These are phyloP conservation scores for Loripinus fragilis DNA, from an alignment of 2,888 invertebrate species.

Conservation along the genomic window DNA sequence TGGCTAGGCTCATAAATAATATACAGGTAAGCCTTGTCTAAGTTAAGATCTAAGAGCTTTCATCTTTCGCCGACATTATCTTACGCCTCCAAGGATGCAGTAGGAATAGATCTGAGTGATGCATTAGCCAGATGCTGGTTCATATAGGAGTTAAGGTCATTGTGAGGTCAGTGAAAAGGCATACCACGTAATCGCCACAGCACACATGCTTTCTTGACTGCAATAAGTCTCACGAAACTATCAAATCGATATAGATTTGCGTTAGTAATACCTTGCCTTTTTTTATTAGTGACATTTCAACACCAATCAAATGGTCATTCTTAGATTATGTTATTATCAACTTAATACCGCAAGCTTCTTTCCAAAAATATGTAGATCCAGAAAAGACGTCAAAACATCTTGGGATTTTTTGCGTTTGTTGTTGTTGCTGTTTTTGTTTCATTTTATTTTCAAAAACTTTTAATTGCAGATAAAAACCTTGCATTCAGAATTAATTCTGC, in stretches of 20 bases:
- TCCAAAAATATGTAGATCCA: too few relatives aligned
- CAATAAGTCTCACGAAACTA: not conserved
- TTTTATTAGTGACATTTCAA: too few relatives aligned
- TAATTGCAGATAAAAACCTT: too few relatives aligned
- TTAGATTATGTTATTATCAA: too few relatives aligned
- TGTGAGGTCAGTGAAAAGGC: conserved; percentile 46
- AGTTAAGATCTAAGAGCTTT: conserved; percentile 18
- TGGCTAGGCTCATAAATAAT: not conserved
- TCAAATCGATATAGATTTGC: not conserved
- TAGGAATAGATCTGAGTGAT: conserved; percentile 11
- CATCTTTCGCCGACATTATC: not conserved
- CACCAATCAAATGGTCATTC: too few relatives aligned
- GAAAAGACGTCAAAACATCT: too few relatives aligned
- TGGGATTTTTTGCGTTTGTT: too few relatives aligned
- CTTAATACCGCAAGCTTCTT: too few relatives aligned
- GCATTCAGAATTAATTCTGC: too few relatives aligned
- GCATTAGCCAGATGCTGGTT: conserved; percentile 17
- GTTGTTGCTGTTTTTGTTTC: too few relatives aligned
- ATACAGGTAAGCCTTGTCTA: conserved; percentile 15
- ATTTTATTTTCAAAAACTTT: too few relatives aligned
- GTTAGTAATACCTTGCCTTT: too few relatives aligned
- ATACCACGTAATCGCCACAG: conserved; percentile 51
- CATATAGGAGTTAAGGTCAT: conserved; percentile 36
- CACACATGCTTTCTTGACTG: not conserved
- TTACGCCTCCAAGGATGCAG: conserved; percentile 17